Conservation (phyloP, 2,888 invertebrate genomes). For the Melanchra persicariae region DNA sequence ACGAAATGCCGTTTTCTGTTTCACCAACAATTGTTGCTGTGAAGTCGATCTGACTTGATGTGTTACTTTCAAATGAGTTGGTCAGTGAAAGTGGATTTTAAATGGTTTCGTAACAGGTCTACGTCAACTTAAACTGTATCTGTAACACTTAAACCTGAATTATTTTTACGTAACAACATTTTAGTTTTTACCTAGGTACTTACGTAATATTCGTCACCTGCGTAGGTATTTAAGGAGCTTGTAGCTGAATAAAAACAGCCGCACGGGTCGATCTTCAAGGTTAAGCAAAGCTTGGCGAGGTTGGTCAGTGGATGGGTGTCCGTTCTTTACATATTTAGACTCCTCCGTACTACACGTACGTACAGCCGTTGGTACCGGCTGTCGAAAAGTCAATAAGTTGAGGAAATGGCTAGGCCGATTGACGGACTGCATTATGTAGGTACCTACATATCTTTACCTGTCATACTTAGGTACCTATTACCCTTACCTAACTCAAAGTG, state of each 20-base stretch:
- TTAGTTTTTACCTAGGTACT: background rate
- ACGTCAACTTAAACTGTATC: slow-evolving; percentile 35
- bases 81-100: slow-evolving; percentile 52
- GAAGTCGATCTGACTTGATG: too few species aligned
- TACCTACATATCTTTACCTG: background rate
- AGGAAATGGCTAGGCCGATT: too few species aligned
- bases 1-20: too few species aligned
- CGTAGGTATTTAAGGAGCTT: background rate
- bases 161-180: slow-evolving; percentile 18
- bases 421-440: background rate
- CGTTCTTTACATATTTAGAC: too few species aligned
- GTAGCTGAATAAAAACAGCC: background rate
- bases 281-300: background rate
- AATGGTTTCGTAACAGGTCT: slow-evolving; percentile 13
- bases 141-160: slow-evolving; percentile 26
- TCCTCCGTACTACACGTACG: too few species aligned
- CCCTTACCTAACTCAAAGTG: too few species aligned
- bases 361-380: too few species aligned
- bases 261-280: background rate
- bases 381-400: too few species aligned
- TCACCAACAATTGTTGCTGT: background rate
- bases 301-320: background rate
- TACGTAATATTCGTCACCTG: background rate
- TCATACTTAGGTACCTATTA: too few species aligned
- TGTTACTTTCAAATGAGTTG: slow-evolving; percentile 47